Evolutionary conservation across 2,113 vertebrate genomes (phyloP).

Genomic region (Dasyurus viverrinus): DNA sequence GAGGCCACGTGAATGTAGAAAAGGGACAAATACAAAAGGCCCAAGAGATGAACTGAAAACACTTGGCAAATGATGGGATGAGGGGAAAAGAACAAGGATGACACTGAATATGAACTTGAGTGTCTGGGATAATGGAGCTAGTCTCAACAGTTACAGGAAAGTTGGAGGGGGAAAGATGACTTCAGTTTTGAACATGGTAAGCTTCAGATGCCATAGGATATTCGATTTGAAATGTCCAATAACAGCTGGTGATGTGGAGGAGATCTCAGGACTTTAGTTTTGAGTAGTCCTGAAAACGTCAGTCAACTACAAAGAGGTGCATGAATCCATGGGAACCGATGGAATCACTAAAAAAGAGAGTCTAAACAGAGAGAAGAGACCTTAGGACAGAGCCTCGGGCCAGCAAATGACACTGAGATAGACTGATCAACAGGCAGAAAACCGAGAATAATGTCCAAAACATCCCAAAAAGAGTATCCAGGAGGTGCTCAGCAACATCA

Average conservation of each 20-base stretch:
- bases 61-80: not conserved
- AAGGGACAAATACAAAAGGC: not conserved
- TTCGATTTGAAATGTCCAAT: not conserved
- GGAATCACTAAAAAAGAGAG: no score
- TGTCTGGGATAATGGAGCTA: not conserved
- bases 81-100: not conserved
- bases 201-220: not conserved
- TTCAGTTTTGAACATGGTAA: not conserved
- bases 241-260: not conserved
- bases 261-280: not conserved
- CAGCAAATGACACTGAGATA: not conserved
- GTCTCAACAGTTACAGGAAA: not conserved
- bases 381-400: not conserved
- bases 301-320: not conserved
- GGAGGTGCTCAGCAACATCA: not conserved
- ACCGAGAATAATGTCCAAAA: not conserved
- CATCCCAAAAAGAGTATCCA: not conserved
- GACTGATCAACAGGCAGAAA: not conserved
- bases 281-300: not conserved
- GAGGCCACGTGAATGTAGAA: not conserved
- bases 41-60: not conserved
- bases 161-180: not conserved
- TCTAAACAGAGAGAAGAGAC: not conserved
- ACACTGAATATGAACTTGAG: not conserved
- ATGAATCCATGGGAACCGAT: not conserved